Evolutionary conservation across 2,888 invertebrate species (phyloP), one percentile per base, ranked within the genome.

Genomic region (Drosophila neutralis): DNA sequence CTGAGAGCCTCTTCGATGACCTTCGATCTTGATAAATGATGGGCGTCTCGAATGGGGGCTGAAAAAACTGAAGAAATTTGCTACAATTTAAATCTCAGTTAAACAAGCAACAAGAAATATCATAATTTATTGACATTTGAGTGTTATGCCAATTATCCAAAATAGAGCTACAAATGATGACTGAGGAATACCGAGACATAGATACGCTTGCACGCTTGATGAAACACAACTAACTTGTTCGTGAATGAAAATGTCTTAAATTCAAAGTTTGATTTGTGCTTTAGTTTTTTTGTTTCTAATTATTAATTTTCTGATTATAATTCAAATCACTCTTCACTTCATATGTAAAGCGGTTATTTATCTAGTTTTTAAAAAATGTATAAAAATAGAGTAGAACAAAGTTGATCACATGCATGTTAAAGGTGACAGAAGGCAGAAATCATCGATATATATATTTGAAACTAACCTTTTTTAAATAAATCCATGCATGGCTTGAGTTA

Each of bases 21-120:
- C 87, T 83, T 81, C 87, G 69, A 31, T 69, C 67, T 52, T 76
- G 87, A 83, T 83, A 79, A 84, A 84, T 87, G 83, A 76, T 70
- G 62, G 72, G 70, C 69, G 76, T 27, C 66, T 66, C 77, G 76
- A 76, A 76, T 76, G 62, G 45, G 62, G 48, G 52, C 73, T 54
- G 45, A 65, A 48, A 62, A 70, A 71, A 74, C 33, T n/a, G 45
- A 48, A 69, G 63, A 76, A 83, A 83, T 79, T 83, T 77, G 87
- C 82, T 84, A 84, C 85, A 84, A 77, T 84, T 87, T 84, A 73
- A 76, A 76, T 81, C 70, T 82, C 68, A 69, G 24, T 53, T 56
- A 40, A 65, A 70, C 66, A 45, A 35, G 52, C 27, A 45, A 62
- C 54, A 61, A 60, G 18, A 15, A 40, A 35, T 29, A 71, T 27